Conservation (phyloP, 2,797 vertebrate species). For the Tinamus major region DNA sequence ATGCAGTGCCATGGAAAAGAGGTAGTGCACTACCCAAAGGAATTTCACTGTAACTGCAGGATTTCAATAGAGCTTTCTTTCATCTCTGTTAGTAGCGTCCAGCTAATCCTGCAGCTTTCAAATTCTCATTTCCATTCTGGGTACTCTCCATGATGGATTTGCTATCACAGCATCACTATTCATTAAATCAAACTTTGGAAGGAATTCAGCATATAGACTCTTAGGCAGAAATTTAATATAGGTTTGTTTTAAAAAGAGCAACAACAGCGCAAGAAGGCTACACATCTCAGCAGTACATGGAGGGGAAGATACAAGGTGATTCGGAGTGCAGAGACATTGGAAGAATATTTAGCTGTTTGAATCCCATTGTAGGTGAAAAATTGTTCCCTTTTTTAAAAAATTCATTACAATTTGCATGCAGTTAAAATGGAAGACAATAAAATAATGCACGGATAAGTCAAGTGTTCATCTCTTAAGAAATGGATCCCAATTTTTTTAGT, state of each 20-base stretch:
- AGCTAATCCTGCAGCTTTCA: neutral
- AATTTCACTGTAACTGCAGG: neutral
- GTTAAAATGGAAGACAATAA: slow-evolving; percentile 1
- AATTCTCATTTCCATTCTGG: neutral
- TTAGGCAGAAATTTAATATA: neutral
- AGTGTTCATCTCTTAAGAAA: neutral
- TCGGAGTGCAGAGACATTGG: neutral
- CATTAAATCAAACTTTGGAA: neutral
- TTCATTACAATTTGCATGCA: slow-evolving; percentile 1
- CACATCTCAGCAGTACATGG: neutral
- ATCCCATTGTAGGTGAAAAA: neutral
- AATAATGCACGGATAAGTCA: neutral
- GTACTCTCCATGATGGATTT: neutral
- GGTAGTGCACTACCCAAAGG: neutral
- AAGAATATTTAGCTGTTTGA: neutral
- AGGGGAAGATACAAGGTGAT: neutral
- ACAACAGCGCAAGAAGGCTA: neutral
- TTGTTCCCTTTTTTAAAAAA: slow-evolving; percentile 14
- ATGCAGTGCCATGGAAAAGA: neutral
- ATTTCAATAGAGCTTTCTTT: neutral
- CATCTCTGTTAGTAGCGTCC: neutral
- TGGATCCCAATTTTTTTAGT: neutral
- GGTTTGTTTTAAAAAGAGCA: neutral
- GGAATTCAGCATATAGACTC: neutral
- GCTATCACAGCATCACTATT: neutral